These are phyloP conservation scores for Lasioglossum marginatum DNA, from an alignment of 2,888 invertebrate species.

Conservation along the genomic window DNA sequence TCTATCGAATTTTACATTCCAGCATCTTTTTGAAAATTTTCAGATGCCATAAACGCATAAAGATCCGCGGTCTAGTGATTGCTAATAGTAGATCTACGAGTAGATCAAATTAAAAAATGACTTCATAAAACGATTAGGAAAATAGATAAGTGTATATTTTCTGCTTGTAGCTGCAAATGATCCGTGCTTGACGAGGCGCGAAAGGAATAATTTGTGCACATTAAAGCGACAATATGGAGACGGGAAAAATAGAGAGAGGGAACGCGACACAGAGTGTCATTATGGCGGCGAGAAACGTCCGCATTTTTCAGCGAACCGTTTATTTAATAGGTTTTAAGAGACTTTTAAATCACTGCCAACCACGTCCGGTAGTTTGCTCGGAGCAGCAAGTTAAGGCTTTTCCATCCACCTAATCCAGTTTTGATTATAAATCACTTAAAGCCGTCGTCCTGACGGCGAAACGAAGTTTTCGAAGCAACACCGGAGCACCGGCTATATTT, in stretches of 20 bases:
- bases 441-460: conserved; percentile 69
- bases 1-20: too few relatives aligned
- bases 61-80: too few relatives aligned
- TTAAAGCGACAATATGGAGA: neutral
- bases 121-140: too few relatives aligned
- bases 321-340: conserved; percentile 61
- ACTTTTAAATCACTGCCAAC: conserved; percentile 66
- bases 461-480: conserved; percentile 70
- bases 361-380: conserved; percentile 36
- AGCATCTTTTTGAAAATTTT: too few relatives aligned
- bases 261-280: conserved; percentile 9
- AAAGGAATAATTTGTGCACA: neutral
- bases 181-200: neutral
- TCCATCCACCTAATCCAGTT: conserved; percentile 72
- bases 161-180: neutral
- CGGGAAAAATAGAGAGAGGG: neutral
- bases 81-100: too few relatives aligned
- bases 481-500: conserved; percentile 53
- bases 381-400: conserved; percentile 69
- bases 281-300: conserved; percentile 17
- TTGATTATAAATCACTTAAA: conserved; percentile 75
- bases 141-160: neutral
- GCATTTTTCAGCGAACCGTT: conserved; percentile 49
- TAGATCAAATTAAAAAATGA: too few relatives aligned
- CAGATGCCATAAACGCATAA: too few relatives aligned